A percentile compares a stretch with the other conserved stretches of the same genome.
These are phyloP conservation scores for Adelges cooleyi DNA, from an alignment of 1,140 invertebrate species.

Conservation along the genomic window DNA sequence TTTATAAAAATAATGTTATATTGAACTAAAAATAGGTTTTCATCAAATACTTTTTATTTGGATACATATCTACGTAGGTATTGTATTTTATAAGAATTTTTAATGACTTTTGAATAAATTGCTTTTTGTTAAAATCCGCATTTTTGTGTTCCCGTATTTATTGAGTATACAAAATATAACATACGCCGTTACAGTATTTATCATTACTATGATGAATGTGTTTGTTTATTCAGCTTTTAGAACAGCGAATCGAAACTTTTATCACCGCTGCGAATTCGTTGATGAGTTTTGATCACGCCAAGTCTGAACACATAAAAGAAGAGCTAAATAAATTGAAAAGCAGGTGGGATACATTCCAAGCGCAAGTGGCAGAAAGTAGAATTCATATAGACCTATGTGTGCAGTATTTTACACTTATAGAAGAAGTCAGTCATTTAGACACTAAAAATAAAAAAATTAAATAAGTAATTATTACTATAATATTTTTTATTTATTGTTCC, in stretches of 20 bases:
- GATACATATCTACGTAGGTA: too few relatives aligned
- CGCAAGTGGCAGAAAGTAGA: conserved; percentile 53
- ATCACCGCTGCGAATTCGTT: conserved; percentile 56
- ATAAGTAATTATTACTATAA: background rate
- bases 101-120: too few relatives aligned
- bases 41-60: background rate
- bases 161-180: too few relatives aligned
- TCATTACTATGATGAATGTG: background rate
- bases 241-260: conserved; percentile 60
- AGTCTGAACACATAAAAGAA: conserved; percentile 44
- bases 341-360: conserved; percentile 61
- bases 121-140: too few relatives aligned
- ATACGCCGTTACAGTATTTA: too few relatives aligned
- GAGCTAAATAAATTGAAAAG: conserved; percentile 55
- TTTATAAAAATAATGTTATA: background rate
- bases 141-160: too few relatives aligned
- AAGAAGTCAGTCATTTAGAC: conserved; percentile 43
- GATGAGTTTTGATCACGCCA: conserved; percentile 43
- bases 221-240: conserved; percentile 48
- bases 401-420: conserved; percentile 46
- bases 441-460: too few relatives aligned
- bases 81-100: too few relatives aligned
- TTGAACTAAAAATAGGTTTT: background rate
- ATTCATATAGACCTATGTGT: conserved; percentile 45
- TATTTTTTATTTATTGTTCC: background rate